phyloP scores from a whole-genome alignment of 2,797 vertebrate species.

The Neosilurus mollespiculum region DNA sequence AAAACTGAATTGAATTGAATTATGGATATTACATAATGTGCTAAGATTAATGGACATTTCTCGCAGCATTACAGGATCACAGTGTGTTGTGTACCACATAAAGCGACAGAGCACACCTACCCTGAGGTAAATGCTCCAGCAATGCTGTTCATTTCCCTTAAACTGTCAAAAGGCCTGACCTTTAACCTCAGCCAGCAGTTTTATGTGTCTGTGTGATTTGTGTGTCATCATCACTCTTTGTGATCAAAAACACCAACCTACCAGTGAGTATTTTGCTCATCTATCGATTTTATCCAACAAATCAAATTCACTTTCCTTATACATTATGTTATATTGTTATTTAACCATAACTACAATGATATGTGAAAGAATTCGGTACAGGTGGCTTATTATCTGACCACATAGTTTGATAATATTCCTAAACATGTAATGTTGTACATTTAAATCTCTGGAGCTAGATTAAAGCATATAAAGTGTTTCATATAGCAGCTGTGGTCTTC shows the following conservation, averaged over 20 bases:
- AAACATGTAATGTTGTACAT: conserved; percentile 19
- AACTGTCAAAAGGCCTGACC: conserved; percentile 13
- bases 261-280: neutral
- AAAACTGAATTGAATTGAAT: too few species aligned
- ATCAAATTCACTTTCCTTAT: neutral
- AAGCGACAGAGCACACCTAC: conserved; percentile 3
- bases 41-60: neutral
- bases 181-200: conserved; percentile 20
- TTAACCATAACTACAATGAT: neutral
- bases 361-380: neutral
- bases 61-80: neutral
- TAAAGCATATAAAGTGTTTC: conserved; percentile 26
- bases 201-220: conserved; percentile 2
- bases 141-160: neutral
- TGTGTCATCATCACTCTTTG: conserved; percentile 5
- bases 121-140: conserved; percentile 5
- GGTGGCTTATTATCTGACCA: conserved; percentile 15
- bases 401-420: conserved; percentile 18
- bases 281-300: neutral
- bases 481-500: conserved; percentile 44
- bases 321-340: neutral
- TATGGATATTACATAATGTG: neutral
- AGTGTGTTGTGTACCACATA: conserved; percentile 21
- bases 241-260: neutral
- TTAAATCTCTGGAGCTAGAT: conserved; percentile 38